Percentiles rank a stretch among this genome's conserved stretches.
Conservation (phyloP, 53 echinoderm and acorn worm species). For the Paracentrotus lividus region DNA sequence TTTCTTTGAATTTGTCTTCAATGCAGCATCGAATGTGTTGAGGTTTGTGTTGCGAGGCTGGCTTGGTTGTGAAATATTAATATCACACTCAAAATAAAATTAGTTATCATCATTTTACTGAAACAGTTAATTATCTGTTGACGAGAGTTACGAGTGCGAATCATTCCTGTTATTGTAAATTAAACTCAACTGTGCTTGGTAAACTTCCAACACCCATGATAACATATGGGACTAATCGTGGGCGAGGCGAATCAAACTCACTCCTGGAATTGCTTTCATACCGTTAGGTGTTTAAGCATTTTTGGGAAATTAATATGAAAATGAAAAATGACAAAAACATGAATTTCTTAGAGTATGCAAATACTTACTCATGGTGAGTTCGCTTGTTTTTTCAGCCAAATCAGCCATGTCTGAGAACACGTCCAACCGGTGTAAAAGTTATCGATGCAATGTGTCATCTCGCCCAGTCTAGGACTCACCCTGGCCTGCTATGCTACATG, state of each 20-base stretch:
- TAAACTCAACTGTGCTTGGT: neutral
- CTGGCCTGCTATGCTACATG: too few relatives aligned
- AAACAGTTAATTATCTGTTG: too few relatives aligned
- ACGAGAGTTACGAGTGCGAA: too few relatives aligned
- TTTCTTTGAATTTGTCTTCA: too few relatives aligned
- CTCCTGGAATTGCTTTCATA: neutral
- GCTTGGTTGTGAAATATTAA: too few relatives aligned
- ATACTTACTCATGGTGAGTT: constrained; percentile 57
- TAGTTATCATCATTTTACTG: too few relatives aligned
- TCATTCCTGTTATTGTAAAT: too few relatives aligned
- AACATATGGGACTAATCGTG: neutral
- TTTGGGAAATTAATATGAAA: neutral
- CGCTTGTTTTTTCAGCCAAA: constrained; percentile 61
- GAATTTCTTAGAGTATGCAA: neutral
- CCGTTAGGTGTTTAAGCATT: neutral
- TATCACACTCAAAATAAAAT: too few relatives aligned
- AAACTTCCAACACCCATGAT: neutral
- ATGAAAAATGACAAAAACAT: neutral
- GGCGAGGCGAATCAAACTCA: neutral
- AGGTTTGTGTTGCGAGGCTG: too few relatives aligned
- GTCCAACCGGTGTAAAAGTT: neutral
- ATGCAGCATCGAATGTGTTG: too few relatives aligned
- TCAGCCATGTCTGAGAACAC: constrained; percentile 61
- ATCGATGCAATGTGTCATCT: neutral
- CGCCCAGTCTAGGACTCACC: neutral